These are phyloP conservation scores for Ctenicera cuprea DNA, from an alignment of 2,888 invertebrate genomes.

Conservation along the genomic window DNA sequence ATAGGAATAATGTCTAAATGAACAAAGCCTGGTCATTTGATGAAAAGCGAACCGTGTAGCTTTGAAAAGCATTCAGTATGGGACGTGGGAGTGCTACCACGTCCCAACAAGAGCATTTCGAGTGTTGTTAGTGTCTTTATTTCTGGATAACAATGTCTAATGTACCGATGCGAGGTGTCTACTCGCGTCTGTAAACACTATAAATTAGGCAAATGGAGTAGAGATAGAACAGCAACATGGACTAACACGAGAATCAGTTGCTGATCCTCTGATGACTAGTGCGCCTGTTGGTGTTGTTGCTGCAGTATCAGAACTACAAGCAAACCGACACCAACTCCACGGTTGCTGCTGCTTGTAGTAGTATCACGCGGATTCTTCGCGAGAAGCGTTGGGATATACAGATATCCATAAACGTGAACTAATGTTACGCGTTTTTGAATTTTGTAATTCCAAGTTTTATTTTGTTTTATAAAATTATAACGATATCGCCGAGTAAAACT, in stretches of 20 bases:
- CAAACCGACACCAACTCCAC: slow-evolving; percentile 29
- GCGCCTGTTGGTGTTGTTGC: slow-evolving; percentile 46
- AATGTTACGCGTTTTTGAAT: not conserved
- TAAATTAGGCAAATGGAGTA: slow-evolving; percentile 55
- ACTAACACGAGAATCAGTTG: slow-evolving; percentile 41
- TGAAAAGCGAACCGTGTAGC: slow-evolving; percentile 17
- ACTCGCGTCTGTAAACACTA: slow-evolving; percentile 59
- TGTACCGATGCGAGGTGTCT: slow-evolving; percentile 30
- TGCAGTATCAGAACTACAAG: slow-evolving; percentile 44
- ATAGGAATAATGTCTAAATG: slow-evolving; percentile 15
- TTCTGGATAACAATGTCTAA: slow-evolving; percentile 40
- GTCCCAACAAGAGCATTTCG: slow-evolving; percentile 2
- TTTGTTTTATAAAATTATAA: not conserved
- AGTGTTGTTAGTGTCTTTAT: slow-evolving; percentile 34
- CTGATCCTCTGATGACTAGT: slow-evolving; percentile 45
- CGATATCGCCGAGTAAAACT: too few relatives aligned
- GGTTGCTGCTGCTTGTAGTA: slow-evolving; percentile 19
- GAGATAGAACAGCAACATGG: slow-evolving; percentile 27
- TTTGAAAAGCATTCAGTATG: not conserved
- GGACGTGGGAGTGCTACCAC: slow-evolving; percentile 18
- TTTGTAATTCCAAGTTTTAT: not conserved
- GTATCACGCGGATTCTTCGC: slow-evolving; percentile 52
- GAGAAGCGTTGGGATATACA: slow-evolving; percentile 41
- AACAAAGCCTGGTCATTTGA: slow-evolving; percentile 3
- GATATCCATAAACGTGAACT: not conserved